Conservation (phyloP, 1,140 invertebrate genomes). For the Nomia melanderi region DNA sequence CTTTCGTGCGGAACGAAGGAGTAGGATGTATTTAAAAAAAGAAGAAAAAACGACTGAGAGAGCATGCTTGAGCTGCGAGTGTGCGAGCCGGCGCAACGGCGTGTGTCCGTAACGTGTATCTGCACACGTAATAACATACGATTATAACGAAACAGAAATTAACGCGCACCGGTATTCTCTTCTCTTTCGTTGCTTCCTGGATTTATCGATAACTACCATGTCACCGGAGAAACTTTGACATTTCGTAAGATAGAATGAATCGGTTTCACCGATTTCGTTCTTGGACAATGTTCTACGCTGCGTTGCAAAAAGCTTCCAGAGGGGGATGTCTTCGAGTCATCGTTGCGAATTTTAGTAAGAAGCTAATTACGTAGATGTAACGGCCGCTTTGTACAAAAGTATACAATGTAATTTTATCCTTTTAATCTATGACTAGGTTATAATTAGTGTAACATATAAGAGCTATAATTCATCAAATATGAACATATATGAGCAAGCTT, state of each 20-base stretch:
- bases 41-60: background rate
- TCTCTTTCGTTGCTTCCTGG: background rate
- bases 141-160: slow-evolving; percentile 16
- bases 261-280: background rate
- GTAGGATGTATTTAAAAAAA: background rate
- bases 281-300: background rate
- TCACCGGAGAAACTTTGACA: background rate
- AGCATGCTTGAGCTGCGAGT: slow-evolving; percentile 11
- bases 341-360: too few relatives aligned
- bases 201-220: background rate
- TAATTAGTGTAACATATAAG: too few relatives aligned
- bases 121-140: slow-evolving; percentile 10
- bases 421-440: too few relatives aligned
- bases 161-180: background rate
- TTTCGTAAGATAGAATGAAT: background rate
- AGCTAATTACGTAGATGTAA: too few relatives aligned
- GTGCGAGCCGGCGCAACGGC: slow-evolving; percentile 16
- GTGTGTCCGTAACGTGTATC: slow-evolving; percentile 27
- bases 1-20: background rate
- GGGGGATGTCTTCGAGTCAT: background rate
- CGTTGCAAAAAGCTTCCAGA: too few relatives aligned
- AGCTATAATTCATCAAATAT: too few relatives aligned
- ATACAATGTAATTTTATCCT: too few relatives aligned
- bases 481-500: too few relatives aligned
- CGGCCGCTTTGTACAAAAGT: too few relatives aligned